Base-by-base conservation (phyloP, 2,888 invertebrate genomes). In the Microctonus aethiopoides region DNA sequence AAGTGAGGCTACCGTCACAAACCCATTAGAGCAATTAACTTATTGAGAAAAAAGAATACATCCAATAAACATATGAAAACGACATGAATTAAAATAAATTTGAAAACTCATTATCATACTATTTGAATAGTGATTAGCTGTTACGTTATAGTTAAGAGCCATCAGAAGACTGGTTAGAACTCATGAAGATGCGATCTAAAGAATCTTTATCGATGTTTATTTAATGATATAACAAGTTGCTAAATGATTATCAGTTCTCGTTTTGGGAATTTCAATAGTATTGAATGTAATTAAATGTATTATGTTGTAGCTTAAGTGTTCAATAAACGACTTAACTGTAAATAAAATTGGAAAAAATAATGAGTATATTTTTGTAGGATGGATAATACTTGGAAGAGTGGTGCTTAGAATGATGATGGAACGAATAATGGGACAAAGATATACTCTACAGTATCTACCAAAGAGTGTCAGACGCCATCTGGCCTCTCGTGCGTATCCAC, bases 11-110 rank as follows among this genome's bases (percentile, higher is more conserved):
- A 72, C 75, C 73, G 73, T 73, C 75, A 75, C 73, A 72, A 73
- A 72, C 72, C 73, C 72, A 75, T 75, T 73, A 73, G 69, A 73
- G 73, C 72, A 75, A 72, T 75, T 75, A 73, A 65, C 52, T n/a
- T 63, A 13, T 36, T 32, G 9, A 56, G 36, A 56, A 32, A 64
- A 24, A 29, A n/a, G 13, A 20, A n/a, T 20, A 29, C 5, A 52
- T 13, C 16, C n/a, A 34, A 65, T 54, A 32, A n/a, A n/a, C n/a
- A 32, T 54, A 65, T 20, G 26, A 20, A 54, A n/a, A 46, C 51
- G 46, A 63, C 51, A 65, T 13, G 5, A 22, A 56, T 56, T 24
- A 16, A 22, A 54, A 54, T 65, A 32, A 56, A 54, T 32, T 51
- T n/a, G 26, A 52, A 6, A 54, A 20, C 22, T 11, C 26, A 7